Conservation (phyloP, 2,797 vertebrate species). For the Perodicticus potto region DNA sequence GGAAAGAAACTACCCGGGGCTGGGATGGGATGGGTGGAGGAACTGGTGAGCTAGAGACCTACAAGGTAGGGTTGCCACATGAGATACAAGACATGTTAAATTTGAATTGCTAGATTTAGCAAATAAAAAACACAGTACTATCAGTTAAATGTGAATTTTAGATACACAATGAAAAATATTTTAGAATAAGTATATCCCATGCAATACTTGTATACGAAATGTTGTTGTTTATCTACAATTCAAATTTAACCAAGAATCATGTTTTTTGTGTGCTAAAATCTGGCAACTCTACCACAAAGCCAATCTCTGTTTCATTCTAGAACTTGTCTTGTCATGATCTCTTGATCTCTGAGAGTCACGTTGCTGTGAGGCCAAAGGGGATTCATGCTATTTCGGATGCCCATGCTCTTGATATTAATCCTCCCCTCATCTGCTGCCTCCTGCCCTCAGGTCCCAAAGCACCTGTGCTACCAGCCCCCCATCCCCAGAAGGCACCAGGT, state of each 20-base stretch:
- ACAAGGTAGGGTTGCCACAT: background rate
- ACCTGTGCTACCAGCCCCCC: background rate
- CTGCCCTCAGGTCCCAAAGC: background rate
- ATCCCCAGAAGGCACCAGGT: background rate
- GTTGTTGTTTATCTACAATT: background rate
- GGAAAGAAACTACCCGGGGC: background rate
- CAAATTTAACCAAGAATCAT: background rate
- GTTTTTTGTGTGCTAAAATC: constrained; percentile 12
- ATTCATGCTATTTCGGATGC: background rate
- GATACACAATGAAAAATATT: background rate
- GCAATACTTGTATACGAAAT: background rate
- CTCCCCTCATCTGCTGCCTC: background rate
- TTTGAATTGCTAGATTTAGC: background rate
- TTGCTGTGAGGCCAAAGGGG: background rate
- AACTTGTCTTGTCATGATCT: background rate
- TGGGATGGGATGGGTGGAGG: background rate
- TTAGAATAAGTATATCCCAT: background rate
- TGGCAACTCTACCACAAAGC: background rate
- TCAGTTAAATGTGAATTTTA: background rate
- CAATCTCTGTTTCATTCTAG: background rate
- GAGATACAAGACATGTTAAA: constrained; percentile 8
- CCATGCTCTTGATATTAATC: background rate
- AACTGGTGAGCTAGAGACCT: background rate
- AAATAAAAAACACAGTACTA: background rate
- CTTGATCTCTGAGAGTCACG: background rate